Conservation (phyloP, 2,113 vertebrate species). For the Aspidoscelis tigris region DNA sequence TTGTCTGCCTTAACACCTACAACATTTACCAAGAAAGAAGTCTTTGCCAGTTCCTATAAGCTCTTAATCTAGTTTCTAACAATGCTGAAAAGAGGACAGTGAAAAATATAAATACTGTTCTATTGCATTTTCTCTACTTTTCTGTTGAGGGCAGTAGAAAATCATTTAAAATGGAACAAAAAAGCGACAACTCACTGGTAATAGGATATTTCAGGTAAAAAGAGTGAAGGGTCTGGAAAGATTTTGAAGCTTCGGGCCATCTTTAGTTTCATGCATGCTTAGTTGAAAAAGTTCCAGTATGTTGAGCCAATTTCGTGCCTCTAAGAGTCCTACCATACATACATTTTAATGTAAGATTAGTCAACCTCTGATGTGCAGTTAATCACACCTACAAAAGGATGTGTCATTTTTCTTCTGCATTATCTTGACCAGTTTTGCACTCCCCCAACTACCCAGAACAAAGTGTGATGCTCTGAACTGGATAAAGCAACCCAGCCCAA, state of each 20-base stretch:
- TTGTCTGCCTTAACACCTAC: no score
- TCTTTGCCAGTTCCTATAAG: neutral
- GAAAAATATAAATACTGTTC: neutral
- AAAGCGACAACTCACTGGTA: neutral
- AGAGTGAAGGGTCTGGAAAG: neutral
- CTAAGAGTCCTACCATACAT: neutral
- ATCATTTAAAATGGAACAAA: neutral
- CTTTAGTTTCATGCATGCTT: neutral
- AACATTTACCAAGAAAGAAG: neutral
- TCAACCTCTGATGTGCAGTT: no score
- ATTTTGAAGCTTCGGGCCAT: neutral
- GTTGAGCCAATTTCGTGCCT: neutral
- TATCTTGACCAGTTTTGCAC: no score
- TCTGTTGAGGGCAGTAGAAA: constrained; percentile 7
- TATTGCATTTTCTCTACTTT: neutral
- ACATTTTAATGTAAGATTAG: no score
- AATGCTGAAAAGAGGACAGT: neutral
- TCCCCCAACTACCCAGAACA: no score
- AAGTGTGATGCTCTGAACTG: no score
- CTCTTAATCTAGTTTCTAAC: no score
- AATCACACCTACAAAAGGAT: no score
- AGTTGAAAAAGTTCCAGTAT: neutral
- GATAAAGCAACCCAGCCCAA: no score
- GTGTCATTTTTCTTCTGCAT: no score
- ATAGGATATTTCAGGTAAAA: neutral